Evolutionary conservation across 2,797 vertebrate genomes (phyloP).

Genomic region (Myotis myotis): DNA sequence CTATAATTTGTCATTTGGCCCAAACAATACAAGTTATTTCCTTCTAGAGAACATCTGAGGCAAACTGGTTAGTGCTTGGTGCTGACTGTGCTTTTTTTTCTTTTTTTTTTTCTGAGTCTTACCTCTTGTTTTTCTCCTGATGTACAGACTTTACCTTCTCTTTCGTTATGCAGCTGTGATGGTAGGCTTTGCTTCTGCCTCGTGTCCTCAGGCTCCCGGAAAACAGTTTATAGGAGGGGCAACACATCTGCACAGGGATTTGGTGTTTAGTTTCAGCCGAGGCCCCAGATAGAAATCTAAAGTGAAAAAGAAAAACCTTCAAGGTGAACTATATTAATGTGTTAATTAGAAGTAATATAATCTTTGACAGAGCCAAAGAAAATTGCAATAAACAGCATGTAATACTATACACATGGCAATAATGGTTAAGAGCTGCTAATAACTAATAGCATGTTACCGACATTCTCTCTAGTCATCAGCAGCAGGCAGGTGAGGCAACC

Average conservation of each 20-base stretch:
- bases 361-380: neutral
- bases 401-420: neutral
- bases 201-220: neutral
- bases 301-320: neutral
- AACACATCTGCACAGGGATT: neutral
- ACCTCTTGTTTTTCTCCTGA: neutral
- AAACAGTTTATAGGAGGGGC: neutral
- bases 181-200: neutral
- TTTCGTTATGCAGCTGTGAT: neutral
- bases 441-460: neutral
- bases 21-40: neutral
- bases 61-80: neutral
- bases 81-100: neutral
- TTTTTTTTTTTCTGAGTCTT: neutral
- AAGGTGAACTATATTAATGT: neutral
- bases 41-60: neutral
- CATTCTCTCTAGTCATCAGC: neutral
- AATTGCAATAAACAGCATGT: neutral
- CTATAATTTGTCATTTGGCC: neutral
- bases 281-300: neutral
- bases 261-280: neutral
- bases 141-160: neutral
- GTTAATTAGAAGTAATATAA: constrained; percentile 20
- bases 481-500: neutral
- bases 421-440: neutral